These are phyloP conservation scores for Rhinoptilus africanus DNA, from an alignment of 2,113 vertebrate genomes.

Conservation along the genomic window DNA sequence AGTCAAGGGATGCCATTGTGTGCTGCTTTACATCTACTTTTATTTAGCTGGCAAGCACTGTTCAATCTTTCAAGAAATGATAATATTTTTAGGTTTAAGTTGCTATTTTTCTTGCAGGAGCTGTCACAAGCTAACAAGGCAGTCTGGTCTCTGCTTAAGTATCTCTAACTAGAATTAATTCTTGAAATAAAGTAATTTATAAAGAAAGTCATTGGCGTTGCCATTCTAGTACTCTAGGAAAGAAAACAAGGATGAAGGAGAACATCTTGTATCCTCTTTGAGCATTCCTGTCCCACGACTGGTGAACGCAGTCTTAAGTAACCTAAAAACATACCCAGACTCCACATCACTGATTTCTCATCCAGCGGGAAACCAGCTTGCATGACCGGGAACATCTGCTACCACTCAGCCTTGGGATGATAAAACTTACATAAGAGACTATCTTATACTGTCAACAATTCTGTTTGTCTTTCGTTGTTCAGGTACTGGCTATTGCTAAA, in stretches of 20 bases:
- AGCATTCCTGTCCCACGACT: neutral
- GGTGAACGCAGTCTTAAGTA: neutral
- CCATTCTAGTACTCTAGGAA: neutral
- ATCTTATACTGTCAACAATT: neutral
- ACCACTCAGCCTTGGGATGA: neutral
- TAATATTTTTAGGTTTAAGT: neutral
- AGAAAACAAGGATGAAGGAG: neutral
- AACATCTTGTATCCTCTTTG: neutral
- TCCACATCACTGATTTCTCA: slow-evolving; percentile 33
- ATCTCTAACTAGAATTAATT: neutral
- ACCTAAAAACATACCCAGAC: slow-evolving; percentile 42
- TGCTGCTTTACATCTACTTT: neutral
- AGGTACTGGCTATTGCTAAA: neutral
- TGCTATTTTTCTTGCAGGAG: neutral
- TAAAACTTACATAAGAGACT: neutral
- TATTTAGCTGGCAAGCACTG: neutral
- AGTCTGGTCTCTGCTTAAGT: neutral
- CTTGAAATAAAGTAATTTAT: neutral
- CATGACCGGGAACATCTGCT: slow-evolving; percentile 21
- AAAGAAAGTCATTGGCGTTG: neutral
- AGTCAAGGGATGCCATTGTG: neutral
- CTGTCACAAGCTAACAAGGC: neutral
- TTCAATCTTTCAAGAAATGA: neutral
- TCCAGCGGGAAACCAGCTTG: neutral
- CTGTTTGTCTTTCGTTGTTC: neutral